Base-by-base conservation (phyloP, 2,888 invertebrate species). In the Brenthis ino region DNA sequence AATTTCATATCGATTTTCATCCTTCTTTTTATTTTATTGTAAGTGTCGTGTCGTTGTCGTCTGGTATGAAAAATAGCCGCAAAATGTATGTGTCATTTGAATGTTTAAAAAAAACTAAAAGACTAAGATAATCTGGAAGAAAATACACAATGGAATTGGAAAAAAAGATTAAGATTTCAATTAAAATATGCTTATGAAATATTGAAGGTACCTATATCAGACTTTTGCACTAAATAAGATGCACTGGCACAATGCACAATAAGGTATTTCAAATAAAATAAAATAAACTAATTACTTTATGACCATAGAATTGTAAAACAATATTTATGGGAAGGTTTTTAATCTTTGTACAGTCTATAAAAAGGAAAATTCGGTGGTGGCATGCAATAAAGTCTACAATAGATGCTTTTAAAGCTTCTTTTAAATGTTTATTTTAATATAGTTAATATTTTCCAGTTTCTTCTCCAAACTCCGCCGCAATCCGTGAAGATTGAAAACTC, bases 391-490 rank as follows among this genome's bases (percentile, higher is more conserved):
- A 16, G 20, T 43, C 2, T 12, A 20, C 43, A 47, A 6, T 57
- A 43, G 11, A 43, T 43, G 20, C 16, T 43, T 13, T 57, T 33
- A 8, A 12, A 16, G 6, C 20, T 53, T 11, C 12, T 24, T 48
- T 14, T 48, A 20, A 47, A 16, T 24, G n/a, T 48, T 58, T 37
- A 53, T n/a, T 53, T 53, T 50, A 50, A 37, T 24, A 13, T 50
- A 28, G 14, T n/a, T 24, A 63, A 73, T 77, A 72, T 67, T 71
- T 76, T 85, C 73, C 91, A 92, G 92, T 76, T 91, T 92, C 82
- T 91, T 92, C 87, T 85, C 90, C 76, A 92, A 90, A 81, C 81
- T 92, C 75, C 89, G 91, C 74, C 91, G 92, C 77, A 90, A 85
- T 76, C 88, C 79, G 57, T 90, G 87, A 91, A 78, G 61, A 66